phyloP scores from a whole-genome alignment of 2,797 vertebrate genomes.

The Pachyuromys duprasi region DNA sequence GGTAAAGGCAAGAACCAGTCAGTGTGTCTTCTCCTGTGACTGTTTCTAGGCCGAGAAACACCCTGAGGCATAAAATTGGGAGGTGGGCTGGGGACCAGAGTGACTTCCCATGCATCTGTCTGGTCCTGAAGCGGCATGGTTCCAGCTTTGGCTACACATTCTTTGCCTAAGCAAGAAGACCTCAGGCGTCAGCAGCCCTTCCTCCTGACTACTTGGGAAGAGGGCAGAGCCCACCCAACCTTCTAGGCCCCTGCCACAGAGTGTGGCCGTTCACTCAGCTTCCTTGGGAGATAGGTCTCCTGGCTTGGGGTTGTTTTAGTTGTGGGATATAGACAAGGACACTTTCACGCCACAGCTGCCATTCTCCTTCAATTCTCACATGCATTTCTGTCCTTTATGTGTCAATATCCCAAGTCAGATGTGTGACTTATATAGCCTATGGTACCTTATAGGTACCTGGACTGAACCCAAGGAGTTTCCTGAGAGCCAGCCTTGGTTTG shows the following conservation, averaged over 20 bases:
- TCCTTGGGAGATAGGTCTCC: fast-evolving
- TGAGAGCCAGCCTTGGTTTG: not conserved
- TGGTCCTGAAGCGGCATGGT: too few species aligned
- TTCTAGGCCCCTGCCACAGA: not conserved
- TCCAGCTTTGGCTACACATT: fast-evolving
- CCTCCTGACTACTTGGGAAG: not conserved
- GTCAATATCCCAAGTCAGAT: not conserved
- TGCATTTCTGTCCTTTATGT: not conserved
- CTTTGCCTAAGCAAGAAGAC: not conserved
- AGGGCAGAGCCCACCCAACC: too few species aligned
- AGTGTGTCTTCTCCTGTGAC: not conserved
- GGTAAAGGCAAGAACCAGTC: not conserved
- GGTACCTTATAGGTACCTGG: not conserved
- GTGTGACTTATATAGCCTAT: not conserved
- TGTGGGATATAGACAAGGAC: not conserved
- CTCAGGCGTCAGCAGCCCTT: not conserved
- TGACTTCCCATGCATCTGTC: not conserved
- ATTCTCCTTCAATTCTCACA: not conserved
- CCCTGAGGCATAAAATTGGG: not conserved
- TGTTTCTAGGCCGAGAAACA: not conserved
- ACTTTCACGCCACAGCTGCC: not conserved
- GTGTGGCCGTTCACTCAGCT: not conserved
- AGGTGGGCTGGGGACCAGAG: not conserved
- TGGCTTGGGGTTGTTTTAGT: not conserved
- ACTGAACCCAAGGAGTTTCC: not conserved